These are phyloP conservation scores for Anastrepha ludens DNA, from an alignment of 1,140 invertebrate species.

Conservation along the genomic window DNA sequence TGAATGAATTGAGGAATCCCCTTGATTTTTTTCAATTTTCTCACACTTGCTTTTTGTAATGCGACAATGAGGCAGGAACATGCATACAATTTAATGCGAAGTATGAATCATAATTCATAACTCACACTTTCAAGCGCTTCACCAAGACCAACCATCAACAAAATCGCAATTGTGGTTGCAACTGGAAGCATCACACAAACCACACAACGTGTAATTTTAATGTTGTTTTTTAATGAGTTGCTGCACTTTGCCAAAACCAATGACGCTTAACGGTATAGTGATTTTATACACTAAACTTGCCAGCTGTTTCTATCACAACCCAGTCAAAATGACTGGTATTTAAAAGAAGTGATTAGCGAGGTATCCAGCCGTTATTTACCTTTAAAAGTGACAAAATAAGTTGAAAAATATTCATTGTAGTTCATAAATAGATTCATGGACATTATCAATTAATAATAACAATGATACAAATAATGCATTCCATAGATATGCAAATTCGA, in stretches of 20 bases:
- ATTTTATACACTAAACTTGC: not conserved
- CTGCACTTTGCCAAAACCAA: not conserved
- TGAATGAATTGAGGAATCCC: no score
- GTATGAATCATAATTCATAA: not conserved
- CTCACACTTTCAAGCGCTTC: not conserved
- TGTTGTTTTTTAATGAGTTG: not conserved
- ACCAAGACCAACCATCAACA: not conserved
- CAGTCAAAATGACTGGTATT: no score
- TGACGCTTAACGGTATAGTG: not conserved
- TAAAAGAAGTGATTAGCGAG: no score
- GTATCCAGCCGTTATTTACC: no score
- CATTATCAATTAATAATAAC: no score
- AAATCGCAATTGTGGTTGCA: not conserved
- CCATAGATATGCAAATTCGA: no score
- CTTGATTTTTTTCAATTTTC: no score
- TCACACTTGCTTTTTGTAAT: not conserved
- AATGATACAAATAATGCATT: no score
- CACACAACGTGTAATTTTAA: not conserved
- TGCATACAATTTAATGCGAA: not conserved
- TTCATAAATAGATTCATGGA: no score
- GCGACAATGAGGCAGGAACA: not conserved
- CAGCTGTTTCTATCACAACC: no score
- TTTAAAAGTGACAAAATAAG: no score
- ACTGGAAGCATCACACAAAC: not conserved
- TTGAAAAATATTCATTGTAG: no score